Base-by-base conservation (phyloP, 2,113 vertebrate genomes). In the Cygnus buccinator region DNA sequence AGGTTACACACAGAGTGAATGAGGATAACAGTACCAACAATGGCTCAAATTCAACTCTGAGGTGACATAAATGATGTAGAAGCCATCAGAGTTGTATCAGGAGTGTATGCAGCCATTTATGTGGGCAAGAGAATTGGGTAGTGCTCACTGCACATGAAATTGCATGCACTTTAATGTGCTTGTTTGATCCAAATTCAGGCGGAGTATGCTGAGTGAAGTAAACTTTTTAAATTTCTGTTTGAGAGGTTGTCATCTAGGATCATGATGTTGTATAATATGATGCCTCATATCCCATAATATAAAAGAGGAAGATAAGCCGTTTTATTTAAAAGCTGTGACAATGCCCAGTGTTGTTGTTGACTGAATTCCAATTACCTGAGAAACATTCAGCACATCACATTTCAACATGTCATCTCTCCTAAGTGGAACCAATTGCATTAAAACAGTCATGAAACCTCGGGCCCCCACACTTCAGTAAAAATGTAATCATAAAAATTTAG, bases 351-450 rank as follows among this genome's bases (percentile, higher is more conserved):
- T 84, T 97, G 87, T 92, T 97, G 75, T 80, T 97, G 89, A 95
- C 92, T 84, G 95, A 96, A 97, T 97, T 97, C 63, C 97, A 98
- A 90, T 98, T 97, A 97, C 89, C 84, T 54, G 44, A 66, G 80
- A 97, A 97, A 80, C 77, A 74, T 96, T 95, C 91, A 94, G 82
- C 84, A 84, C 80, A 93, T 94, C 67, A 62, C 91, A 95, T 97
- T 98, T 97, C 84, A 95, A 91, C 84, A 67, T 96, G 97, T 90
- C 95, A 90, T 96, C 86, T 96, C 61, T 88, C 93, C 93, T 96
- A 96, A 97, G 94, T 97, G 95, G 90, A 98, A 97, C 94, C 88
- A 96, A 97, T 97, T 98, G 94, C 96, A 96, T 97, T 97, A 97
- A 97, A 97, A 87, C 63, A 88, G 72, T 95, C 62, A 55, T 84